Conservation (phyloP, 2,797 vertebrate species). For the Peromyscus melanophrys region DNA sequence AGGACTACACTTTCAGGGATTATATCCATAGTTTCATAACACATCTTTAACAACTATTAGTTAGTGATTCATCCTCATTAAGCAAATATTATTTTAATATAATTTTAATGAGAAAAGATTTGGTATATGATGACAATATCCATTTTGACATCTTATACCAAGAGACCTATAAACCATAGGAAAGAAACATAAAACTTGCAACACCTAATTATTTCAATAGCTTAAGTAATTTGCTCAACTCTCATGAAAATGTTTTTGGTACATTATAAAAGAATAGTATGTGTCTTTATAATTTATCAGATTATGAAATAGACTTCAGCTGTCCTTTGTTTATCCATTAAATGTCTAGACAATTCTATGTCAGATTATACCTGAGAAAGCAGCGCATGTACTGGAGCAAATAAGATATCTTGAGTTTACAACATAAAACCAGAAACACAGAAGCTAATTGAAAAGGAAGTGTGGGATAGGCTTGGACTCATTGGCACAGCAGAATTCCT, state of each 20-base stretch:
- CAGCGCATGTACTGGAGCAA: background rate
- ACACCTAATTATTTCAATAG: background rate
- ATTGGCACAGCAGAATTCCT: background rate
- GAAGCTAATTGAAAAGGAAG: background rate
- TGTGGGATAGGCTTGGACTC: background rate
- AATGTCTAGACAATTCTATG: background rate
- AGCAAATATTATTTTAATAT: constrained; percentile 29
- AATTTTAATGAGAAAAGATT: constrained; percentile 12
- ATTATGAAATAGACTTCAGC: background rate
- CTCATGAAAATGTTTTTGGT: background rate
- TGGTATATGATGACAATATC: background rate
- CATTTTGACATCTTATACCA: background rate
- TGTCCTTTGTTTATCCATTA: background rate
- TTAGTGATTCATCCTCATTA: background rate
- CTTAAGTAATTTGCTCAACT: background rate
- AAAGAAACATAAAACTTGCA: background rate
- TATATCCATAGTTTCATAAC: background rate
- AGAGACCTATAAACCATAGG: background rate
- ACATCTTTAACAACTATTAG: background rate
- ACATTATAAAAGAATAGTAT: background rate
- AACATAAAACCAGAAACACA: background rate
- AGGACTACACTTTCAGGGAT: background rate
- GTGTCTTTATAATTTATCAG: background rate
- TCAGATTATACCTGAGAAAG: background rate
- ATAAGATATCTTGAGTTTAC: background rate